Percentiles rank a stretch among this genome's conserved stretches.
These are phyloP conservation scores for Latheticus oryzae DNA, from an alignment of 2,888 invertebrate species.

Conservation along the genomic window DNA sequence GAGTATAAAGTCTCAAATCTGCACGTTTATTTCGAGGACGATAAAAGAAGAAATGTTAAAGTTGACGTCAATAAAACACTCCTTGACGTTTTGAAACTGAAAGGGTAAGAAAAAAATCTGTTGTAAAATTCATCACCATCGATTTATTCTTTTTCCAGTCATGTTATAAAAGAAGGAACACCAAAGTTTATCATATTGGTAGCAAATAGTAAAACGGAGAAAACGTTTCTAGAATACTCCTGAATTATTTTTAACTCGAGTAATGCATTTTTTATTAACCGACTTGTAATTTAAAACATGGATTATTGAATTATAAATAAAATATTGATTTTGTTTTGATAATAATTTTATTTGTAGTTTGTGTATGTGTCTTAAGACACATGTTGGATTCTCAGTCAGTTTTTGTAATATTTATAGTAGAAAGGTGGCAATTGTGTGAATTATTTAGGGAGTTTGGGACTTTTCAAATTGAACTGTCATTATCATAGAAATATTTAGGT, in stretches of 20 bases:
- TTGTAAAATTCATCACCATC: constrained; percentile 13
- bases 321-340: constrained; percentile 15
- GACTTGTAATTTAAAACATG: no score
- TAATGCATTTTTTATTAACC: no score
- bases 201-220: constrained; percentile 70
- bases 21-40: constrained; percentile 81
- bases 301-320: constrained; percentile 16
- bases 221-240: constrained; percentile 70
- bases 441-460: no score
- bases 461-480: constrained; percentile 11
- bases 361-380: no score
- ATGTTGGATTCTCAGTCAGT: constrained; percentile 29
- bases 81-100: constrained; percentile 70
- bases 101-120: constrained; percentile 66
- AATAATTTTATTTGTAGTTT: constrained; percentile 13
- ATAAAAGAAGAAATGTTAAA: constrained; percentile 70
- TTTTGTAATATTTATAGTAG: no score
- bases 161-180: constrained; percentile 73
- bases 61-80: constrained; percentile 71
- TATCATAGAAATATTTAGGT: constrained; percentile 2
- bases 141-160: constrained; percentile 63
- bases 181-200: constrained; percentile 75
- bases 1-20: constrained; percentile 73
- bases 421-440: no score
- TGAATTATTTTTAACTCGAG: constrained; percentile 37